Percentiles rank a stretch among this genome's conserved stretches.
Conservation (phyloP, 2,888 invertebrate species). For the Anthrax anthrax region DNA sequence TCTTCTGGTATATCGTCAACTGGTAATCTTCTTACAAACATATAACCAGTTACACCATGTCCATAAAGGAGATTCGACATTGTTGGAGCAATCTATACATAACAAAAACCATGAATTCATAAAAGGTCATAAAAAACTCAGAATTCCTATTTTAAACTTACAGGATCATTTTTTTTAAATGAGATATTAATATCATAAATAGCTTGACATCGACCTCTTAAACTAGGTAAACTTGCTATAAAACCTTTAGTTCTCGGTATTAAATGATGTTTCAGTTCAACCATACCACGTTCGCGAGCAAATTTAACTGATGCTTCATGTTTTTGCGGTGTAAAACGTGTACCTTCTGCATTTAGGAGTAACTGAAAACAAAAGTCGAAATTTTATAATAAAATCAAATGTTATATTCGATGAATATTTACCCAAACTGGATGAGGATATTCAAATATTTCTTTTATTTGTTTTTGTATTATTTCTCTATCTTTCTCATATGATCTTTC, state of each 20-base stretch:
- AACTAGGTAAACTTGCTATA: conserved; percentile 65
- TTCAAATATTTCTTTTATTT: conserved; percentile 67
- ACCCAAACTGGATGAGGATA: conserved; percentile 89
- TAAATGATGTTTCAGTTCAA: conserved; percentile 74
- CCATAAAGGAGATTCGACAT: conserved; percentile 64
- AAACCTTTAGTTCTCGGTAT: conserved; percentile 94
- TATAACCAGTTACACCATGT: conserved; percentile 53
- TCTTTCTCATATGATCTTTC: conserved; percentile 87
- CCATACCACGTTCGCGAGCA: conserved; percentile 71
- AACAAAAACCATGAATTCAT: too few relatives aligned
- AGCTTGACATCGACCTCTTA: conserved; percentile 66
- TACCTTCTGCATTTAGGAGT: conserved; percentile 84
- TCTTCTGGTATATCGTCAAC: conserved; percentile 64
- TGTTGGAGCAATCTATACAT: conserved; percentile 58
- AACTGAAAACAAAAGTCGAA: conserved; percentile 42
- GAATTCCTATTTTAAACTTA: conserved; percentile 19
- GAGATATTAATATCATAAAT: conserved; percentile 72
- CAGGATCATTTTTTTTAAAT: conserved; percentile 48
- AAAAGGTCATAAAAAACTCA: too few relatives aligned
- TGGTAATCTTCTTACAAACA: conserved; percentile 69
- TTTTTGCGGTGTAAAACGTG: conserved; percentile 76
- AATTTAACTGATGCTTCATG: conserved; percentile 78
- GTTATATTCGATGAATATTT: too few relatives aligned
- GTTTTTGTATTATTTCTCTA: conserved; percentile 61
- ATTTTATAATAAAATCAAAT: conserved; percentile 1